Percentiles rank a stretch among this genome's conserved stretches.
Evolutionary conservation across 2,113 vertebrate genomes (phyloP).

Genomic region (Pleuronectes platessa): DNA sequence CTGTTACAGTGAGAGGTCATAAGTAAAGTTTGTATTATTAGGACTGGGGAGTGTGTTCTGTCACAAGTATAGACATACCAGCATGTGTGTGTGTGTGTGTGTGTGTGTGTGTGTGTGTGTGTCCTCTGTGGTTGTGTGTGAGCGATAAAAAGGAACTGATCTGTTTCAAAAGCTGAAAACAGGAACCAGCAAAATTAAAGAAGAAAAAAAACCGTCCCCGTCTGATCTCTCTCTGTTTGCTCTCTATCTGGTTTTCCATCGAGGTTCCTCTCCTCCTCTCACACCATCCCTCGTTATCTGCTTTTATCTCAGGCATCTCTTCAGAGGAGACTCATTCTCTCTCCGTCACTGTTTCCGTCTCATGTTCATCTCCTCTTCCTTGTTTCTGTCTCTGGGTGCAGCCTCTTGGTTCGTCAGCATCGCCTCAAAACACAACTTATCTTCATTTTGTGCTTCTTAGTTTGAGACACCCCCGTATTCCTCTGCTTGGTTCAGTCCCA

Average conservation of each 20-base stretch:
- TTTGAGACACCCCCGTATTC: too few relatives aligned
- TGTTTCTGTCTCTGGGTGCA: too few relatives aligned
- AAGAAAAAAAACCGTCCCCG: neutral
- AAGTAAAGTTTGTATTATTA: neutral
- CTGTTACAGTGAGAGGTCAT: neutral
- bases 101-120: neutral
- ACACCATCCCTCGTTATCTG: too few relatives aligned
- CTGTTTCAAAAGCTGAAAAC: conserved; percentile 63
- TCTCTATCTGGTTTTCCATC: neutral
- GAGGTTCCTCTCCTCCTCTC: neutral
- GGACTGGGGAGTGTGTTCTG: neutral
- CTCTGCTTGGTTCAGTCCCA: too few relatives aligned
- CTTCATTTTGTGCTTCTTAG: too few relatives aligned
- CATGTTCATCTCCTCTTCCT: too few relatives aligned
- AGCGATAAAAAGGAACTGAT: conserved; percentile 60
- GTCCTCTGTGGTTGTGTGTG: neutral
- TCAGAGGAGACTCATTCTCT: too few relatives aligned
- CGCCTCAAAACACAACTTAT: too few relatives aligned
- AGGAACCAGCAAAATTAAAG: conserved; percentile 51
- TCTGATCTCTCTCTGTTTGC: too few relatives aligned
- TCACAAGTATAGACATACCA: neutral
- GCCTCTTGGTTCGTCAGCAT: too few relatives aligned
- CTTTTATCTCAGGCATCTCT: too few relatives aligned
- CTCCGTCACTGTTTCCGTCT: too few relatives aligned
- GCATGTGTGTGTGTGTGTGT: neutral